A percentile compares a stretch with the other conserved stretches of the same genome.
These are phyloP conservation scores for Sussaba pulchella DNA, from an alignment of 2,888 invertebrate genomes.

Conservation along the genomic window DNA sequence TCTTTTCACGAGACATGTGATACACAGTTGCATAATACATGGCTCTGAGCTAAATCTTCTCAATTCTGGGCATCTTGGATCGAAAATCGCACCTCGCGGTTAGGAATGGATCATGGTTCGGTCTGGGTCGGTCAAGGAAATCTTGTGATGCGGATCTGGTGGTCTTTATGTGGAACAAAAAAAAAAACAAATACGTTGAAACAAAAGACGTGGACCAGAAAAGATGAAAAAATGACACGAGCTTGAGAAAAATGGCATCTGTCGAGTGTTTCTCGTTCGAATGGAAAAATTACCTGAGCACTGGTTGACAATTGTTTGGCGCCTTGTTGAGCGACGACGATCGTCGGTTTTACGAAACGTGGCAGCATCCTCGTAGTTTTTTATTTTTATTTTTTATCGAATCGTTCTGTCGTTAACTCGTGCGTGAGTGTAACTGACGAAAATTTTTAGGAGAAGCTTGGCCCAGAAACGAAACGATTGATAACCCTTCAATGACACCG, in stretches of 20 bases:
- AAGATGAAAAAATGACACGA: neutral
- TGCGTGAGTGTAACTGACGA: slow-evolving; percentile 57
- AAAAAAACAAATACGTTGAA: neutral
- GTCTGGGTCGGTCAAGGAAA: slow-evolving; percentile 10
- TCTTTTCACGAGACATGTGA: slow-evolving; percentile 54
- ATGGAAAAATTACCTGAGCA: slow-evolving; percentile 75
- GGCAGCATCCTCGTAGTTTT: slow-evolving; percentile 80
- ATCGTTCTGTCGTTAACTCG: slow-evolving; percentile 53
- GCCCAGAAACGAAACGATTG: slow-evolving; percentile 49
- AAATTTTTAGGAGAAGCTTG: slow-evolving; percentile 19
- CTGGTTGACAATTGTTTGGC: slow-evolving; percentile 81
- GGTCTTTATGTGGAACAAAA: slow-evolving; percentile 14
- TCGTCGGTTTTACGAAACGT: slow-evolving; percentile 77
- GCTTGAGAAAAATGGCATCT: slow-evolving; percentile 32
- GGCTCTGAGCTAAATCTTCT: slow-evolving; percentile 29
- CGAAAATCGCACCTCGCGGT: neutral
- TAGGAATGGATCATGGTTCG: no score
- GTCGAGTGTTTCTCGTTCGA: neutral
- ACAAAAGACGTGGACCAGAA: slow-evolving; percentile 17
- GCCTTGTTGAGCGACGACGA: slow-evolving; percentile 77
- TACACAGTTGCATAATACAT: slow-evolving; percentile 66
- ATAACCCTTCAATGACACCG: slow-evolving; percentile 71
- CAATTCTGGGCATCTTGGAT: slow-evolving; percentile 22
- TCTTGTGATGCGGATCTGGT: slow-evolving; percentile 20
- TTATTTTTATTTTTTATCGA: no score